Percentiles rank a stretch among this genome's conserved stretches.
Conservation (phyloP, 2,113 vertebrate species). For the Sphaerodactylus townsendi region DNA sequence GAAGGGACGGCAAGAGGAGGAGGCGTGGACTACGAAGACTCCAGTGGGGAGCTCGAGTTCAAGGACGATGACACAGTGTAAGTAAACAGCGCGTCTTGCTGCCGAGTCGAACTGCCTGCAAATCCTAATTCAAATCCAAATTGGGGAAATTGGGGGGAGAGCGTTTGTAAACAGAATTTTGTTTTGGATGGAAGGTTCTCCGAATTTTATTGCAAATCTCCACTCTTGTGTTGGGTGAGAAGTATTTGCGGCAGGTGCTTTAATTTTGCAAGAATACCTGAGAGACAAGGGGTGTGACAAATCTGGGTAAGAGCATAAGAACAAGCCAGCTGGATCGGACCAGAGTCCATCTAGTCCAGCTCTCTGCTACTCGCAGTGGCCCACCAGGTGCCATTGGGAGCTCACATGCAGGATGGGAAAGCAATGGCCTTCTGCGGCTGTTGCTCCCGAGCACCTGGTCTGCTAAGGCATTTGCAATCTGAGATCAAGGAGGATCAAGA, state of each 20-base stretch:
- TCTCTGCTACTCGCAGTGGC: too few species aligned
- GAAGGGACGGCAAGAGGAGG: conserved; percentile 84
- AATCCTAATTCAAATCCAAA: background rate
- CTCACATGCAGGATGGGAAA: too few species aligned
- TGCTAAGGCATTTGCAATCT: too few species aligned
- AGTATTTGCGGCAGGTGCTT: background rate
- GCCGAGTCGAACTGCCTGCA: background rate
- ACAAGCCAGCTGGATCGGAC: too few species aligned
- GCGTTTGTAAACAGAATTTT: background rate
- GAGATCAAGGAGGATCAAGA: too few species aligned
- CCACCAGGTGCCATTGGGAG: too few species aligned
- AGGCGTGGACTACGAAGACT: conserved; percentile 89
- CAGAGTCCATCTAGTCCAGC: too few species aligned
- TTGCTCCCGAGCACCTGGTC: too few species aligned
- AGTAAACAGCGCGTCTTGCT: conserved; percentile 50
- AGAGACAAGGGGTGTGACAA: background rate
- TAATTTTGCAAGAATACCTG: background rate
- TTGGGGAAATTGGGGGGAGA: background rate
- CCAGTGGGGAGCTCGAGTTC: conserved; percentile 90
- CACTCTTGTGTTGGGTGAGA: background rate
- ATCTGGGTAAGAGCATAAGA: too few species aligned
- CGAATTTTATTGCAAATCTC: background rate
- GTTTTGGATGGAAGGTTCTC: background rate
- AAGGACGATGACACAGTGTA: conserved; percentile 92
- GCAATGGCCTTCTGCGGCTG: too few species aligned